Conservation (phyloP, 2,113 vertebrate species). For the Epinephelus lanceolatus region DNA sequence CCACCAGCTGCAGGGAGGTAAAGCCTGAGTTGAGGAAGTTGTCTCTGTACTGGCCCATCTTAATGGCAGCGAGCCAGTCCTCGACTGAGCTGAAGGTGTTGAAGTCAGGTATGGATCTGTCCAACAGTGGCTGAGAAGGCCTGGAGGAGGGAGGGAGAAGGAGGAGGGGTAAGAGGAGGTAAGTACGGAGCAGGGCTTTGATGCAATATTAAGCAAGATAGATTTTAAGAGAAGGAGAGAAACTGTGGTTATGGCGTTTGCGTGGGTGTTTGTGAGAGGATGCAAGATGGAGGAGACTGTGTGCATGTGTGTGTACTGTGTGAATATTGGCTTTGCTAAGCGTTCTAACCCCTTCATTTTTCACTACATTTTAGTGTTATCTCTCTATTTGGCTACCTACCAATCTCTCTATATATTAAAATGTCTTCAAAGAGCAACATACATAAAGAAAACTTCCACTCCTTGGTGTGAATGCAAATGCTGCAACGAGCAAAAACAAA, state of each 20-base stretch:
- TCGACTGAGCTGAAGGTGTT: conserved; percentile 98
- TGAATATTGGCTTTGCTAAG: conserved; percentile 8
- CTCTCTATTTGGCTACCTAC: not conserved
- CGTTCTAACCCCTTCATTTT: not conserved
- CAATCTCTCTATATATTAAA: not conserved
- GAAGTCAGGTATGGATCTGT: conserved; percentile 98
- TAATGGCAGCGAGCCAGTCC: conserved; percentile 97
- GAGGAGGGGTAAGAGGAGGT: conserved; percentile 11
- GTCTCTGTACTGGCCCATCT: conserved; percentile 99
- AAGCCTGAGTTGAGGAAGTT: conserved; percentile 98
- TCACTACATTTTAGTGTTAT: not conserved
- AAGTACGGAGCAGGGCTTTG: conserved; percentile 27
- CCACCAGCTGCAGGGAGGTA: conserved; percentile 95
- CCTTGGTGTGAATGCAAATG: conserved; percentile 6
- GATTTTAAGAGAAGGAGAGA: conserved; percentile 28
- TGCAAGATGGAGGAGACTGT: not conserved
- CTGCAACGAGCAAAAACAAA: not conserved
- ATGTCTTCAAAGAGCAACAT: not conserved
- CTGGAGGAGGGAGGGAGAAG: conserved; percentile 75
- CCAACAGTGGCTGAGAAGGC: conserved; percentile 98
- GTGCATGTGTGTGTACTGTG: not conserved
- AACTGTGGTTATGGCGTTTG: conserved; percentile 21
- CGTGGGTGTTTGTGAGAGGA: conserved; percentile 15
- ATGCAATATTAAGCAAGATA: conserved; percentile 54
- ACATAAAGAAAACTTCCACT: not conserved